Base-by-base conservation (phyloP, 2,888 invertebrate genomes). In the Idaea biselata region DNA sequence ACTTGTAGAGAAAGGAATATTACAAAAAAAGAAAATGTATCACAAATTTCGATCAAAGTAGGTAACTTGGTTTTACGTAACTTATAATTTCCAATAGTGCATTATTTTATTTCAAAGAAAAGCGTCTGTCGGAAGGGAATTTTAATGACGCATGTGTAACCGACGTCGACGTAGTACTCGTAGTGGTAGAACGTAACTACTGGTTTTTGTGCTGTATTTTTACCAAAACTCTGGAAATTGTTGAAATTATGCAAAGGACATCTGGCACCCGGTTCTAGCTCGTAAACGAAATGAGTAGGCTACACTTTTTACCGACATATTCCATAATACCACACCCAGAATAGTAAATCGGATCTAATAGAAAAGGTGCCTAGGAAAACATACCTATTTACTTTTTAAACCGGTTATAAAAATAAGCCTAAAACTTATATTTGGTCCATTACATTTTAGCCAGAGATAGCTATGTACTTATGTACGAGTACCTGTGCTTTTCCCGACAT, bases 191-290 rank as follows among this genome's bases (percentile, higher is more conserved):
- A 44, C 44, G 11, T 14, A 7, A 7, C 14, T 44, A 11, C 8
- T 44, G 8, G 44, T 8, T 44, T 8, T 7, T 14, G 3, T 44
- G 11, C 11, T 8, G 44, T 44, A 33, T 44, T 44, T 44, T 44
- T 44, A 44, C 14, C 5, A 44, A 44, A 44, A 7, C 14, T 44
- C 44, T 44, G 6, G 44, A 44, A 11, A 44, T 44, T 11, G 6
- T 44, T 44, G 44, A 14, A 44, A 44, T 44, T 44, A 44, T 44
- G 44, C 44, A 44, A 44, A 14, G 44, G 44, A 44, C 44, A 44
- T 44, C 44, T 44, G 44, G 44, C 44, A 44, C 44, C 44, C 44
- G 44, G 44, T 44, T 44, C 44, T 44, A 44, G 44, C 44, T 44
- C 44, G 44, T 44, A 44, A 44, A 44, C 5, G 44, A 44, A 44